A percentile compares a stretch with the other conserved stretches of the same genome.
These are phyloP conservation scores for Hydropotes inermis DNA, from an alignment of 2,113 vertebrate species.

Conservation along the genomic window DNA sequence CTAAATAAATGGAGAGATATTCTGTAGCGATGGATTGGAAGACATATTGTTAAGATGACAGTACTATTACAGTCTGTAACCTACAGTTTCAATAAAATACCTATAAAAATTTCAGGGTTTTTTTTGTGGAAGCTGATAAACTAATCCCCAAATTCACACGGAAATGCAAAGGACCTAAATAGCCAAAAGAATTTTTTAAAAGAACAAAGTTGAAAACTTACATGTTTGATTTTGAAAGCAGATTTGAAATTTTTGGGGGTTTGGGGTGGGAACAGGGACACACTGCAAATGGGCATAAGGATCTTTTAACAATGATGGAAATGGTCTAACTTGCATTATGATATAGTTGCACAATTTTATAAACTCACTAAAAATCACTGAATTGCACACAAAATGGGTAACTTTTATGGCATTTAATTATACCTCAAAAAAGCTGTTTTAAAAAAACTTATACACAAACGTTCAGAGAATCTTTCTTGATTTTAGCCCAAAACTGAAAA, in stretches of 20 bases:
- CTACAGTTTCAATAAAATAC: neutral
- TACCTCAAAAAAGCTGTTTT: neutral
- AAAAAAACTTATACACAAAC: neutral
- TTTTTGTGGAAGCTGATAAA: neutral
- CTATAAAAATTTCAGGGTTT: neutral
- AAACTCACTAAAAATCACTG: neutral
- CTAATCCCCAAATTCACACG: neutral
- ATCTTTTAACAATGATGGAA: neutral
- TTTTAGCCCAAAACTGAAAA: neutral
- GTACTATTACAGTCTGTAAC: neutral
- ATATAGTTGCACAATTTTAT: neutral
- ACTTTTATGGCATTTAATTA: neutral
- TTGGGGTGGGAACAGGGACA: neutral
- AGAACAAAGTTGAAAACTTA: neutral
- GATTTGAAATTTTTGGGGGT: neutral
- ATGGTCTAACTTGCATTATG: neutral
- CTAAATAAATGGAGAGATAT: neutral
- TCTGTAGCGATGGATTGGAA: neutral
- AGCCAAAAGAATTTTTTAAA: neutral
- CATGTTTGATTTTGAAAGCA: neutral
- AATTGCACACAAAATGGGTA: neutral
- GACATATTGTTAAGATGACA: neutral
- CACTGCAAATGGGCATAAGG: neutral
- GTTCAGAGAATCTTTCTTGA: neutral
- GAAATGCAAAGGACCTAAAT: neutral